Evolutionary conservation across 2,888 invertebrate species (phyloP), one percentile per base, ranked within the genome.

Genomic region (Ectemnius lituratus): DNA sequence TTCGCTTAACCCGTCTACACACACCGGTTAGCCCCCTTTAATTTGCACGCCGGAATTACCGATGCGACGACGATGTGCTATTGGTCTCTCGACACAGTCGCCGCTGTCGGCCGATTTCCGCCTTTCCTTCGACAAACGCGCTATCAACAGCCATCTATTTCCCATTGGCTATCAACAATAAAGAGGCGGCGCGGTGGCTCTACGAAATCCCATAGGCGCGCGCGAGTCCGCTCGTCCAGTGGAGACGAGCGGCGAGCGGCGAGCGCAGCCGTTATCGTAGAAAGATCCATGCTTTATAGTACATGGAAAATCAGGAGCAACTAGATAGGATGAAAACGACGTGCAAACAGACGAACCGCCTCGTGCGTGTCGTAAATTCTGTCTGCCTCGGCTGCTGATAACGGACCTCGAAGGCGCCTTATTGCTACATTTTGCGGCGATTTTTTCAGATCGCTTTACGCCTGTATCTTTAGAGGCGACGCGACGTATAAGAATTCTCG

Each of bases 351-450:
- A 79, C 72, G 75, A 52, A 62, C 62, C 79, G 76, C 18, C 56
- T 74, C 71, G 76, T 61, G 66, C 57, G 60, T 64, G 80, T 78
- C 83, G 75, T 83, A 83, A 81, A 83, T 83, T 76, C 71, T 75
- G 78, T 74, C 74, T 74, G 74, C 68, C 70, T 73, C 63, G 68
- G 61, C 62, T 59, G 69, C 75, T 81, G 83, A 83, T 81, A 83
- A 78, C 73, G 73, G 56, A 67, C 63, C 71, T 60, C 62, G 73
- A 81, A 77, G 69, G 59, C 78, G 73, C 67, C 75, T 80, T 67
- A 70, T 74, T 75, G 73, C 63, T 72, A 77, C 75, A 70, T 72
- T 76, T 76, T 45, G 73, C 81, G 70, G 60, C 66, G 70, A 78
- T 79, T 73, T 72, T 49, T 73, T 52, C 37, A 37, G 37, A 37